Evolutionary conservation across 2,113 vertebrate species (phyloP).

Genomic region (Syngnathus floridae): DNA sequence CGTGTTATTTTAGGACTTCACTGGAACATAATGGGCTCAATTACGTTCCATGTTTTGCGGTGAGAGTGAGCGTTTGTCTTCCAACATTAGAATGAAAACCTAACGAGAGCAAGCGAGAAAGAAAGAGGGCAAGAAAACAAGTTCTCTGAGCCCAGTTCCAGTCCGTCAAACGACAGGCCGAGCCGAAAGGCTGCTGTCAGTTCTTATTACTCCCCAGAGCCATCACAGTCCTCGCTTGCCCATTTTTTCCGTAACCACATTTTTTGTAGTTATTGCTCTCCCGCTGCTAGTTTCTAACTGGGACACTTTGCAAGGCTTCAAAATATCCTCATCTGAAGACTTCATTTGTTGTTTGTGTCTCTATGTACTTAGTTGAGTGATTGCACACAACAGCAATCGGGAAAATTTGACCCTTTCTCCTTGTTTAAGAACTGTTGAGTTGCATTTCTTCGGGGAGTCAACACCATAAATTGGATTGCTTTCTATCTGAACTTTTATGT

Average conservation of each 20-base stretch:
- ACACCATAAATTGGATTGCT: too few species aligned
- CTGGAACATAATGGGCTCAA: neutral
- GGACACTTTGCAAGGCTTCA: neutral
- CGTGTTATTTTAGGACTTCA: neutral
- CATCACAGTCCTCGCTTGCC: neutral
- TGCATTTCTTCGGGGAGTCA: too few species aligned
- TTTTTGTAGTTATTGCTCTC: constrained; percentile 1
- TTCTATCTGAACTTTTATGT: too few species aligned
- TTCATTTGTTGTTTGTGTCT: neutral
- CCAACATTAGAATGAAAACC: neutral
- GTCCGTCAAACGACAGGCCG: neutral
- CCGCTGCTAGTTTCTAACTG: neutral
- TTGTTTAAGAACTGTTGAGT: neutral
- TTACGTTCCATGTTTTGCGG: neutral
- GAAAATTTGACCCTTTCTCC: neutral
- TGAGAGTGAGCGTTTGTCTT: neutral
- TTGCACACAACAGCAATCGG: neutral
- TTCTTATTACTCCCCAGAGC: neutral
- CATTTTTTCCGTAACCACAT: neutral
- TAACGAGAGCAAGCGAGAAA: neutral
- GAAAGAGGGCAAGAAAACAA: neutral
- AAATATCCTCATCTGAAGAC: neutral
- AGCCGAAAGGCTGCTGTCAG: constrained; percentile 1
- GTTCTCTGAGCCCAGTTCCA: neutral
- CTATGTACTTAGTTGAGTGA: neutral